Conservation (phyloP, 1,140 invertebrate genomes). For the Nasonia longicornis region DNA sequence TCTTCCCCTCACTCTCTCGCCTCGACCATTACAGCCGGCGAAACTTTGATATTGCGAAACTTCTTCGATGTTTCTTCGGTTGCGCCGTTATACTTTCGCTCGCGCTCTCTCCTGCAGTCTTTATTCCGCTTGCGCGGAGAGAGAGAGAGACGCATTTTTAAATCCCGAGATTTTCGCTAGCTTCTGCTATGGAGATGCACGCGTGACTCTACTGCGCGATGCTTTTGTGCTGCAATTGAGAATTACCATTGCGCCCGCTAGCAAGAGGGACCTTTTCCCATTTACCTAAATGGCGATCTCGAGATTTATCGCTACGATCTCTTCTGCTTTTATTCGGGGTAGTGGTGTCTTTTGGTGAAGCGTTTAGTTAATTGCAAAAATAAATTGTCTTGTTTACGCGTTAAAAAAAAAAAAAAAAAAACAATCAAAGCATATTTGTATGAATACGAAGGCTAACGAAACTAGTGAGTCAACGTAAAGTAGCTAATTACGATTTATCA, state of each 20-base stretch:
- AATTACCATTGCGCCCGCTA: neutral
- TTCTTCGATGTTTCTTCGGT: slow-evolving; percentile 40
- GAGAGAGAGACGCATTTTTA: slow-evolving; percentile 11
- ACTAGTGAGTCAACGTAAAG: too few relatives aligned
- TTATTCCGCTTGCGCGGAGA: slow-evolving; percentile 14
- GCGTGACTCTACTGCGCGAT: slow-evolving; percentile 22
- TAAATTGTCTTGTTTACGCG: too few relatives aligned
- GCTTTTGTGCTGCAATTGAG: neutral
- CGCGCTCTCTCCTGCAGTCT: neutral
- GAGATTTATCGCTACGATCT: neutral
- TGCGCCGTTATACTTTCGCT: slow-evolving; percentile 6
- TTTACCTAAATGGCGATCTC: neutral
- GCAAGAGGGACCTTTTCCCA: neutral
- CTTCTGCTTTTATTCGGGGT: neutral
- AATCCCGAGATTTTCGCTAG: neutral
- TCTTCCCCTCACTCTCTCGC: neutral
- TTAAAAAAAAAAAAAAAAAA: too few relatives aligned
- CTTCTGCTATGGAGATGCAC: neutral
- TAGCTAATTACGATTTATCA: too few relatives aligned
- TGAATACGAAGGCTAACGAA: too few relatives aligned
- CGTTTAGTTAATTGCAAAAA: too few relatives aligned
- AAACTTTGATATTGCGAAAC: slow-evolving; percentile 44
- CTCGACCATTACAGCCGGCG: slow-evolving; percentile 9
- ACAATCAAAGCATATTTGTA: too few relatives aligned
- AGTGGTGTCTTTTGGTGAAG: too few relatives aligned